Evolutionary conservation across 2,797 vertebrate genomes (phyloP).

Genomic region (Diceros bicornis): DNA sequence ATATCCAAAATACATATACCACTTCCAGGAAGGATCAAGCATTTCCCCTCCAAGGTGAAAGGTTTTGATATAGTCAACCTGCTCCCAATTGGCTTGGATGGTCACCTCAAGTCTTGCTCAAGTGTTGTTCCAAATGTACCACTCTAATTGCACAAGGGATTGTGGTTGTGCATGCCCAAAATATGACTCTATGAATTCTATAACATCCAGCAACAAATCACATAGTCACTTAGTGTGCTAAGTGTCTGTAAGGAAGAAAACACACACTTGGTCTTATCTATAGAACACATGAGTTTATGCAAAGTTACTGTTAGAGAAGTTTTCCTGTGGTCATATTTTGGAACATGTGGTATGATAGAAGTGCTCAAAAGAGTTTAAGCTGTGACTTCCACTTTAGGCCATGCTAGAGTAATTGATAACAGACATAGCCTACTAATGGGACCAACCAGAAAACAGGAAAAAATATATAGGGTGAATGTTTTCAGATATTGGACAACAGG

Average conservation of each 20-base stretch:
- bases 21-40: neutral
- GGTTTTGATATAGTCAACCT: neutral
- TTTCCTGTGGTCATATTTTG: neutral
- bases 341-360: neutral
- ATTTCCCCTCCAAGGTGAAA: neutral
- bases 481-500: neutral
- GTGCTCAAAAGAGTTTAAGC: neutral
- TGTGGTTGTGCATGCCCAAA: neutral
- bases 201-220: neutral
- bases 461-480: neutral
- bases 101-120: neutral
- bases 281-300: neutral
- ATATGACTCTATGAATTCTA: accelerated
- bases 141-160: accelerated
- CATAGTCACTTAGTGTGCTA: neutral
- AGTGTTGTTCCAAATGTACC: neutral
- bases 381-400: neutral
- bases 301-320: neutral
- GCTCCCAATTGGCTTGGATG: neutral
- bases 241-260: neutral
- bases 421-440: neutral
- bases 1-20: neutral
- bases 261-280: neutral
- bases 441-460: neutral
- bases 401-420: neutral